phyloP scores from a whole-genome alignment of 2,888 invertebrate genomes.

The Hemicrepidius hirtus region DNA sequence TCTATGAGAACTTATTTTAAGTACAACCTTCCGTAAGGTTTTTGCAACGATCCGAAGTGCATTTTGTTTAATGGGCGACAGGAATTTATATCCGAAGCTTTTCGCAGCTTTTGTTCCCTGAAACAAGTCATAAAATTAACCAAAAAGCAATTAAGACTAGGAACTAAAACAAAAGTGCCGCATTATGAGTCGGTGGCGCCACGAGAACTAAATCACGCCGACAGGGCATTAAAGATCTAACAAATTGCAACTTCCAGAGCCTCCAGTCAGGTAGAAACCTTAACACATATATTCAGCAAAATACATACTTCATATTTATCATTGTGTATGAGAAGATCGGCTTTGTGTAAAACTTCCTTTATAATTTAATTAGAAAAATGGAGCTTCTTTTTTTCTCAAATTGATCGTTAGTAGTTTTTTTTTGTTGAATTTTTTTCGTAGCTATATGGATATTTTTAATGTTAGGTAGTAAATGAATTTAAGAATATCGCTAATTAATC shows the following conservation, averaged over 20 bases:
- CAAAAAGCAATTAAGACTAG: slow-evolving; percentile 45
- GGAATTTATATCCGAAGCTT: slow-evolving; percentile 11
- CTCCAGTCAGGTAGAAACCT: slow-evolving; percentile 44
- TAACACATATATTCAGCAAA: slow-evolving; percentile 14
- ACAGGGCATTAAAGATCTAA: slow-evolving; percentile 48
- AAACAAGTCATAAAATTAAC: slow-evolving; percentile 43
- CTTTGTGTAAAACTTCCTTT: neutral
- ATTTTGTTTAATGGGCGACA: neutral
- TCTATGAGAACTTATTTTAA: slow-evolving; percentile 30
- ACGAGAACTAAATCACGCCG: slow-evolving; percentile 50
- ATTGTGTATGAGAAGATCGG: neutral
- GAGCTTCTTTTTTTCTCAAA: slow-evolving; percentile 2
- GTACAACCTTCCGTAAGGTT: neutral
- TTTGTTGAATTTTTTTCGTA: neutral
- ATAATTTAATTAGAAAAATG: slow-evolving; percentile 21
- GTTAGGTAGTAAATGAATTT: no score
- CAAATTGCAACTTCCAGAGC: slow-evolving; percentile 48
- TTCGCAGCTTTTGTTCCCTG: slow-evolving; percentile 16
- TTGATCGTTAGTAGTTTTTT: slow-evolving; percentile 11
- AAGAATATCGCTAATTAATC: no score
- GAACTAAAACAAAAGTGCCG: slow-evolving; percentile 51
- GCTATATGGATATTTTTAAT: no score
- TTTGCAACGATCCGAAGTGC: neutral
- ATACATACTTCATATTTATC: slow-evolving; percentile 15
- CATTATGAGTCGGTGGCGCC: slow-evolving; percentile 50